These are phyloP conservation scores for Aphrophora alni DNA, from an alignment of 2,888 invertebrate species.

Conservation along the genomic window DNA sequence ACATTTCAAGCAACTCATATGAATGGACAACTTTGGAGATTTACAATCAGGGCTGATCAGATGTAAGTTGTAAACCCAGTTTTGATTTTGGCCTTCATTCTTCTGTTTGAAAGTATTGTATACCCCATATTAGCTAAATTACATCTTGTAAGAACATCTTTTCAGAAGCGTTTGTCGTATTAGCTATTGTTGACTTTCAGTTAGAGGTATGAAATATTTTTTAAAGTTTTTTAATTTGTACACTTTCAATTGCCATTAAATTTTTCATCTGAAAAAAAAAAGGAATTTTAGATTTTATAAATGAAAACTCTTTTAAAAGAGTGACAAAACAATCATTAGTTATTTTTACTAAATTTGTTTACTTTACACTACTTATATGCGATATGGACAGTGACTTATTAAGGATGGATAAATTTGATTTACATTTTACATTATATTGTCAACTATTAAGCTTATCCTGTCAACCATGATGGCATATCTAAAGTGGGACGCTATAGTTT, in stretches of 20 bases:
- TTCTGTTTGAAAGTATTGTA: conserved; percentile 77
- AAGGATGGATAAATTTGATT: too few relatives aligned
- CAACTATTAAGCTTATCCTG: too few relatives aligned
- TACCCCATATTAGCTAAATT: conserved; percentile 81
- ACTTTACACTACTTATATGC: too few relatives aligned
- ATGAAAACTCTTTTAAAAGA: too few relatives aligned
- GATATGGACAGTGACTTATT: too few relatives aligned
- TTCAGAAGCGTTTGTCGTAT: conserved; percentile 90
- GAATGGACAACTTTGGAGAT: conserved; percentile 75
- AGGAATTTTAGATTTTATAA: too few relatives aligned
- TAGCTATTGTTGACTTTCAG: conserved; percentile 67
- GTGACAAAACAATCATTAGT: too few relatives aligned
- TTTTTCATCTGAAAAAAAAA: not conserved
- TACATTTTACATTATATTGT: too few relatives aligned
- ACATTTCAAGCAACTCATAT: conserved; percentile 80
- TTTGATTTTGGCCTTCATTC: conserved; percentile 84
- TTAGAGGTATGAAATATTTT: conserved; percentile 58
- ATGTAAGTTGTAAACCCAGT: conserved; percentile 93
- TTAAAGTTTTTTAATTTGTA: conserved; percentile 27
- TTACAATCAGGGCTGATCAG: conserved; percentile 88
- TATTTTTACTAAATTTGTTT: too few relatives aligned
- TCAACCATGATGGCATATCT: too few relatives aligned
- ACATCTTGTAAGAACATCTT: conserved; percentile 72
- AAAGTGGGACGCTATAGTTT: too few relatives aligned
- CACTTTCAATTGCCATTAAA: not conserved